A percentile compares a stretch with the other conserved stretches of the same genome.
phyloP scores from a whole-genome alignment of 1,140 invertebrate genomes.

The Drosophila lacertosa region DNA sequence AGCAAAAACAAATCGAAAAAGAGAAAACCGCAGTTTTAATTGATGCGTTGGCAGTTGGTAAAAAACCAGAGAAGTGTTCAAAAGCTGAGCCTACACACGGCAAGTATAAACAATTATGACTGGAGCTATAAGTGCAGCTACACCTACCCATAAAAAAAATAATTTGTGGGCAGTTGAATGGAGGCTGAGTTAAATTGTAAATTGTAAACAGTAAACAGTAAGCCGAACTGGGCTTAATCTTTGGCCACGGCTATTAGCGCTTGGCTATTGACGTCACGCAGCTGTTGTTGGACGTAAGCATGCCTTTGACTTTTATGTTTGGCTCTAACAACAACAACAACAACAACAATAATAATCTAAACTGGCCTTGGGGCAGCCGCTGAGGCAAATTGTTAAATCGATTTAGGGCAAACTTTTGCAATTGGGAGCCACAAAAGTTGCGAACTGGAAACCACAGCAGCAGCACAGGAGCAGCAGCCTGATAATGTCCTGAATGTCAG shows the following conservation, averaged over 20 bases:
- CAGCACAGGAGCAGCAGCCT: constrained; percentile 56
- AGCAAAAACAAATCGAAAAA: too few relatives aligned
- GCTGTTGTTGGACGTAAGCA: constrained; percentile 32
- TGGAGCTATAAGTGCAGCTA: background rate
- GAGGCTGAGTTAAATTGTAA: constrained; percentile 5
- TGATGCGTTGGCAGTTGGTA: background rate
- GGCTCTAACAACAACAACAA: constrained; percentile 53
- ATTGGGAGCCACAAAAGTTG: constrained; percentile 25
- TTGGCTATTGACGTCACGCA: constrained; percentile 67
- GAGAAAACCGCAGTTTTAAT: too few relatives aligned
- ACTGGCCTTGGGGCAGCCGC: constrained; percentile 46
- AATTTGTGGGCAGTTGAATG: constrained; percentile 1
- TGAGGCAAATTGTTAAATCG: constrained; percentile 71
- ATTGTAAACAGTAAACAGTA: too few relatives aligned
- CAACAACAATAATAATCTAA: constrained; percentile 7
- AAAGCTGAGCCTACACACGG: background rate
- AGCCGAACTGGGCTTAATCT: constrained; percentile 2
- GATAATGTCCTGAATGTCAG: constrained; percentile 54
- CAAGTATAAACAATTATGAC: background rate
- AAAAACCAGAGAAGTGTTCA: background rate
- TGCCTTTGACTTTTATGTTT: constrained; percentile 68
- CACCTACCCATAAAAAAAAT: constrained; percentile 1
- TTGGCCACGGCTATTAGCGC: constrained; percentile 13
- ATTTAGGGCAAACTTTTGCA: constrained; percentile 69
- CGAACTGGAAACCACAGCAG: constrained; percentile 41